A percentile compares a stretch with the other conserved stretches of the same genome.
phyloP scores from a whole-genome alignment of 2,113 vertebrate genomes.

The Neoarius graeffei region DNA sequence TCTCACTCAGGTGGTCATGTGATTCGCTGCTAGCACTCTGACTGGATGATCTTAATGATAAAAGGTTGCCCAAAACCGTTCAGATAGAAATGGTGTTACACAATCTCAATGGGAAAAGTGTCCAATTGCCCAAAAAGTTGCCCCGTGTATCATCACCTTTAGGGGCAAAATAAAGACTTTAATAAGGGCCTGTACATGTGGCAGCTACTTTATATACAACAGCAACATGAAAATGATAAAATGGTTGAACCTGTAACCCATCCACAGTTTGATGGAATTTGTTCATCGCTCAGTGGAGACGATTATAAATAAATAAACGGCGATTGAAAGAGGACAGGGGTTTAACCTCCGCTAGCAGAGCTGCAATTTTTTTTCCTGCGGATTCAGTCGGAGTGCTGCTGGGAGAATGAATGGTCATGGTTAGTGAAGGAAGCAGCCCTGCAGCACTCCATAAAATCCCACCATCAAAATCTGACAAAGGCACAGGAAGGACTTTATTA shows the following conservation, averaged over 20 bases:
- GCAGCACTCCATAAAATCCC: conserved; percentile 59
- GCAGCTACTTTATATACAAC: conserved; percentile 57
- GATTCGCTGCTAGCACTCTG: too few relatives aligned
- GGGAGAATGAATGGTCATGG: conserved; percentile 54
- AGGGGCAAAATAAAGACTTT: conserved; percentile 52
- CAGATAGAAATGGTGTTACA: too few relatives aligned
- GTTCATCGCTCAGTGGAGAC: conserved; percentile 44
- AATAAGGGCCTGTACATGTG: conserved; percentile 52
- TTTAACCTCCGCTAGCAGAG: conserved; percentile 60
- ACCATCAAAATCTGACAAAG: conserved; percentile 69
- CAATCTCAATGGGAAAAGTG: too few relatives aligned
- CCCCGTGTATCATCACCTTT: conserved; percentile 24
- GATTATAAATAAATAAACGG: conserved; percentile 13
- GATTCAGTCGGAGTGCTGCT: conserved; percentile 59
- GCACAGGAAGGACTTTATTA: conserved; percentile 73
- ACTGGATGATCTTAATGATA: too few relatives aligned
- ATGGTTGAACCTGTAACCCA: conserved; percentile 27
- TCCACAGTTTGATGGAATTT: not conserved
- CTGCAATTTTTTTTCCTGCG: conserved; percentile 46
- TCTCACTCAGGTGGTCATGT: too few relatives aligned
- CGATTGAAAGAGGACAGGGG: conserved; percentile 52
- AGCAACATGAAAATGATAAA: conserved; percentile 34
- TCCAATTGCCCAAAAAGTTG: too few relatives aligned
- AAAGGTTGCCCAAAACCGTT: too few relatives aligned
- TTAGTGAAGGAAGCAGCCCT: conserved; percentile 51